Conservation (phyloP, 1,140 invertebrate species). For the Paraescarpia echinospica region DNA sequence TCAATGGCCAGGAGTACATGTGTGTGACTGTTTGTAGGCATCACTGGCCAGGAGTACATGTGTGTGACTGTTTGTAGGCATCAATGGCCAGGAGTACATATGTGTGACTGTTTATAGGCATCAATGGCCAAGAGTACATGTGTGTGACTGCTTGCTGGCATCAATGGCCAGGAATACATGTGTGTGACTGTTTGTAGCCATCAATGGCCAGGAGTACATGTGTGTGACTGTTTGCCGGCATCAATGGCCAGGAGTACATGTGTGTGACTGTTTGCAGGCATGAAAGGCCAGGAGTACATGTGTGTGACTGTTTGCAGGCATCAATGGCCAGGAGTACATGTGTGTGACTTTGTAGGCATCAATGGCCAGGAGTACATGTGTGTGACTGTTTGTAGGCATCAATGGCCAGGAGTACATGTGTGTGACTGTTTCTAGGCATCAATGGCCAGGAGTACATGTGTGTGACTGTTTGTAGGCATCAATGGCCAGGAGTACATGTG, state of each 20-base stretch:
- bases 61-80: neutral
- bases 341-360: too few relatives aligned
- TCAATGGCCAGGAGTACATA: neutral
- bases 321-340: too few relatives aligned
- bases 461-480: too few relatives aligned
- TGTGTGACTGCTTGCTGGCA: neutral
- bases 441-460: too few relatives aligned
- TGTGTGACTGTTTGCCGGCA: neutral
- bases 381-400: too few relatives aligned
- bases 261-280: constrained; percentile 64
- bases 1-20: neutral
- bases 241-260: neutral
- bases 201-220: neutral
- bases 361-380: too few relatives aligned
- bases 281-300: constrained; percentile 97
- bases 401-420: too few relatives aligned
- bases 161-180: neutral
- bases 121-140: neutral
- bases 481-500: too few relatives aligned
- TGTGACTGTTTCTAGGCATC: too few relatives aligned
- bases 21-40: neutral
- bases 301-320: too few relatives aligned
- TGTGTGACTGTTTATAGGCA: neutral
- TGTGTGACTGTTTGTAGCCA: neutral
- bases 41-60: neutral